Evolutionary conservation across 1,140 invertebrate genomes (phyloP), one percentile per base, ranked within the genome.

Genomic region (Atta cephalotes): DNA sequence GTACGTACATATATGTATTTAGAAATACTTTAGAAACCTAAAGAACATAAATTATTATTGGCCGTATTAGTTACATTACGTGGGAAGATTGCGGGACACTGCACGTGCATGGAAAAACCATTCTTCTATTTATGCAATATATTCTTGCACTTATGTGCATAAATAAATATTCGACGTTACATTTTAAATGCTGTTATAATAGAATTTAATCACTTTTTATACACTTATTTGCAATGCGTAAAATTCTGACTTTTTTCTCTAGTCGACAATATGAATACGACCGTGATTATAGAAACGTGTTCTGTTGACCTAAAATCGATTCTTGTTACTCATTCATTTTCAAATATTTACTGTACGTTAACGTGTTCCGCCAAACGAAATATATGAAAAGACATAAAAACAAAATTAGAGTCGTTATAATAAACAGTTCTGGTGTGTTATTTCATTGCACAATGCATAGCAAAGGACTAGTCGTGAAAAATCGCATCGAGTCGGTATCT

Each of bases 21-120:
- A 31, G 58, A 77, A 62, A 45, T 63, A 62, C 31, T 45, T 62
- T 18, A 31, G 56, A 45, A 21, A 60, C 18, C 25, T 49, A 51
- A 79, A 51, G 76, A 79, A 65, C 60, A 60, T 79, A 65, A 79
- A 79, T 79, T 79, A 65, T 35, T 25, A 49, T 65, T 28, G 39
- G 39, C 65, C 25, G 76, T 21, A 58, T 77, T 60, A 77, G 74
- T 78, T 25, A 21, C 39, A 4, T 45, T 65, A 79, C 62, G 60
- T 45, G 25, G 39, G 76, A 79, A 65, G 39, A 51, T 79, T 79
- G 60, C 76, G 28, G n/a, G 4, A n/a, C 31, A 60, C 12, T 60
- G 14, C 74, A 56, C 35, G 35, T 31, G 35, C 39, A 45, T n/a
- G n/a, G 76, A 49, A 78, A 77, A 78, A 49, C n/a, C n/a, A 58